phyloP scores from a whole-genome alignment of 2,888 invertebrate genomes.

The Tiliacea citrago region DNA sequence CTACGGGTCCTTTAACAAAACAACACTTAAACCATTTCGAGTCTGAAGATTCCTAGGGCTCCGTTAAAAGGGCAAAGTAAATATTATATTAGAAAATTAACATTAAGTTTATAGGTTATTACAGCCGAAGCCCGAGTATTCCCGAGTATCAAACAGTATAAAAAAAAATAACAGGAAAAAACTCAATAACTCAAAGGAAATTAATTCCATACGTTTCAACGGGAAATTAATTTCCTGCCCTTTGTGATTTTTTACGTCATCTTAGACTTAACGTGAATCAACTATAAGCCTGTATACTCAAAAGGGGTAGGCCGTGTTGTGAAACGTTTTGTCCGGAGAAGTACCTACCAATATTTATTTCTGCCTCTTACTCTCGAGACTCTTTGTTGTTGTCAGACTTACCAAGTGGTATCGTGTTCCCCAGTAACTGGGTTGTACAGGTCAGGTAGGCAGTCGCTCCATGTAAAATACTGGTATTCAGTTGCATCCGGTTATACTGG shows the following conservation, averaged over 20 bases:
- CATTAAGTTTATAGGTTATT: conserved; percentile 4
- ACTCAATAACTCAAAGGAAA: conserved; percentile 39
- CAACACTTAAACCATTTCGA: conserved; percentile 3
- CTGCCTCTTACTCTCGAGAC: background rate
- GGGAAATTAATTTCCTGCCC: conserved; percentile 45
- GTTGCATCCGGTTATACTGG: background rate
- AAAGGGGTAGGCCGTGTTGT: background rate
- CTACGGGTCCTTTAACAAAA: background rate
- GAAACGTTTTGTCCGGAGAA: background rate
- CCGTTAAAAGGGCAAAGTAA: conserved; percentile 26
- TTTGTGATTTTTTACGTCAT: conserved; percentile 32
- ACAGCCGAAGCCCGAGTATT: conserved; percentile 4
- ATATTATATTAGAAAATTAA: conserved; percentile 31
- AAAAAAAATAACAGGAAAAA: conserved; percentile 34
- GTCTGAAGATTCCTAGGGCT: conserved; percentile 4
- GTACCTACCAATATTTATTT: background rate
- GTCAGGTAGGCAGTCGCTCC: too few relatives aligned
- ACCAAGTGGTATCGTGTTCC: too few relatives aligned
- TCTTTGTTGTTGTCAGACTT: too few relatives aligned
- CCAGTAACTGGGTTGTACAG: too few relatives aligned
- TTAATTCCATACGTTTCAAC: conserved; percentile 36
- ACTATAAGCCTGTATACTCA: background rate
- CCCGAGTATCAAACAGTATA: background rate
- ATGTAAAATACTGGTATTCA: too few relatives aligned
- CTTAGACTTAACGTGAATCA: conserved; percentile 16